Conservation (phyloP, 2,888 invertebrate genomes). For the Bombyx huttoni region DNA sequence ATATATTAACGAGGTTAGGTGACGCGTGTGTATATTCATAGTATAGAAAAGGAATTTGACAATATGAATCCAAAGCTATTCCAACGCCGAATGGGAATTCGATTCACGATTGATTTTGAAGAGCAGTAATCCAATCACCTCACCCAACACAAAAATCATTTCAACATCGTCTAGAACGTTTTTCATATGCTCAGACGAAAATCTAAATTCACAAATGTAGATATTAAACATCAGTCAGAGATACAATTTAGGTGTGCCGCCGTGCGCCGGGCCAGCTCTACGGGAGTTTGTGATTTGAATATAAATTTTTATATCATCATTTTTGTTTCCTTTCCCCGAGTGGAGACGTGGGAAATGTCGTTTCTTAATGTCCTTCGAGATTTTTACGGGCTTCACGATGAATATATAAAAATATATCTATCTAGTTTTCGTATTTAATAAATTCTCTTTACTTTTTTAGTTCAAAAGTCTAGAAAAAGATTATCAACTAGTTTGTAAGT, state of each 20-base stretch:
- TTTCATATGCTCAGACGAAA: neutral
- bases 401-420: neutral
- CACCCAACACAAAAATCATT: too few species aligned
- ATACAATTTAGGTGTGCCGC: constrained; percentile 64
- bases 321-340: constrained; percentile 62
- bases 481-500: neutral
- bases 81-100: too few species aligned
- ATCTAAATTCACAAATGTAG: neutral
- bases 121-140: too few species aligned
- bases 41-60: too few species aligned
- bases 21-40: too few species aligned
- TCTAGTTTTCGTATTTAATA: neutral
- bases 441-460: neutral
- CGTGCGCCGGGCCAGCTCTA: constrained; percentile 44
- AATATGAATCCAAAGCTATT: too few species aligned
- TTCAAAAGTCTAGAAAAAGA: neutral
- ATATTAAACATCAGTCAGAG: constrained; percentile 47
- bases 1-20: too few species aligned
- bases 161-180: too few species aligned
- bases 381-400: constrained; percentile 28
- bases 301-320: constrained; percentile 65
- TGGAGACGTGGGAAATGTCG: constrained; percentile 63
- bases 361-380: constrained; percentile 50
- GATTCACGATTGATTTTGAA: too few species aligned
- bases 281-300: constrained; percentile 63